A percentile compares a stretch with the other conserved stretches of the same genome.
phyloP scores from a whole-genome alignment of 2,113 vertebrate genomes.

The Hystrix cristata region DNA sequence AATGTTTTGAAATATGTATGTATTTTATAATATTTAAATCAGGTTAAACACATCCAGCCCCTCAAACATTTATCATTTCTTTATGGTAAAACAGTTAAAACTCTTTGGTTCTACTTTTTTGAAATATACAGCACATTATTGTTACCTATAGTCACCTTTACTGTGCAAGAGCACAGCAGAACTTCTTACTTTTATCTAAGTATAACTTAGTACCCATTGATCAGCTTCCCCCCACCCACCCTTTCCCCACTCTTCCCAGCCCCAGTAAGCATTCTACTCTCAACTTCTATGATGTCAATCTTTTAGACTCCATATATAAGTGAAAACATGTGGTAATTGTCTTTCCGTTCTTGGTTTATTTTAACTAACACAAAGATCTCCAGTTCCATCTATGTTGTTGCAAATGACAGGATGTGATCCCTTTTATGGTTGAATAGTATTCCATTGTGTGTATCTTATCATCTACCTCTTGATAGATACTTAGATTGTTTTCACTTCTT shows the following conservation, averaged over 20 bases:
- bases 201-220: background rate
- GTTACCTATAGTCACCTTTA: background rate
- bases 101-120: background rate
- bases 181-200: background rate
- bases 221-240: background rate
- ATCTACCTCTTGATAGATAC: background rate
- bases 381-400: background rate
- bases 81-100: background rate
- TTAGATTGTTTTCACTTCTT: background rate
- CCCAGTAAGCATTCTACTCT: background rate
- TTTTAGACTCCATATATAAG: background rate
- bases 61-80: background rate
- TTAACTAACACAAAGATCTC: background rate
- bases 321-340: background rate
- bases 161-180: background rate
- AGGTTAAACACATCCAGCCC: background rate
- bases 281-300: background rate
- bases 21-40: background rate
- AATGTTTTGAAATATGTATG: background rate
- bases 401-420: background rate
- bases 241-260: background rate
- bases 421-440: background rate
- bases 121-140: background rate
- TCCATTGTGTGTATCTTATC: background rate
- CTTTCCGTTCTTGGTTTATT: background rate